Percentiles rank a stretch among this genome's conserved stretches.
These are phyloP conservation scores for Yponomeuta cagnagella DNA, from an alignment of 2,888 invertebrate species.

Conservation along the genomic window DNA sequence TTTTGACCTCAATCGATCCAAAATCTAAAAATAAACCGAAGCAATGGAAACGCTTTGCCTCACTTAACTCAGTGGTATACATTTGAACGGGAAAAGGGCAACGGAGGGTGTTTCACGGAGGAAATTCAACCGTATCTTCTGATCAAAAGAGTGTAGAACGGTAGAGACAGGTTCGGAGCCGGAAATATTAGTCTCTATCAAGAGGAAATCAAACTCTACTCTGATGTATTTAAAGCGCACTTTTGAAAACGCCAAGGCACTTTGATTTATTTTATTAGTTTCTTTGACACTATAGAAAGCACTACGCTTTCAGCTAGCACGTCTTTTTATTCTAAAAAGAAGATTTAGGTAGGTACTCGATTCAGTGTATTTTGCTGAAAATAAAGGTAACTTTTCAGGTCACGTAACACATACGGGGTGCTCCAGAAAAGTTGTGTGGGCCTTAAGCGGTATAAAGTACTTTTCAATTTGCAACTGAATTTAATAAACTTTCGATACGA, in stretches of 20 bases:
- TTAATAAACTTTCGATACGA: too few species aligned
- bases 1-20: not conserved
- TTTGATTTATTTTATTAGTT: not conserved
- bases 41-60: conserved; percentile 7
- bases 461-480: too few species aligned
- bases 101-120: not conserved
- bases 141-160: not conserved
- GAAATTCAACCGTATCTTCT: not conserved
- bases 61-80: conserved; percentile 10
- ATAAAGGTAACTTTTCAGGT: too few species aligned
- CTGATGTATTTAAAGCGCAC: not conserved
- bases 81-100: conserved; percentile 6
- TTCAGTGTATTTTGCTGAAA: too few species aligned
- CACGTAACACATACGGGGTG: too few species aligned
- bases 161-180: not conserved
- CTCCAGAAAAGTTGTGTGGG: too few species aligned
- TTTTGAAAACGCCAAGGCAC: not conserved
- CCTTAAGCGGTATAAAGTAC: too few species aligned
- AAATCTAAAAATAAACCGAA: conserved; percentile 4
- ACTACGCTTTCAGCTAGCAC: too few species aligned
- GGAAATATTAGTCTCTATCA: conserved; percentile 3
- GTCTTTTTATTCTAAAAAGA: too few species aligned
- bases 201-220: not conserved
- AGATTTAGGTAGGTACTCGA: too few species aligned
- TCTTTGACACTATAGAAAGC: too few species aligned